Conservation (phyloP, 1,140 invertebrate species). For the Gryllus bimaculatus region DNA sequence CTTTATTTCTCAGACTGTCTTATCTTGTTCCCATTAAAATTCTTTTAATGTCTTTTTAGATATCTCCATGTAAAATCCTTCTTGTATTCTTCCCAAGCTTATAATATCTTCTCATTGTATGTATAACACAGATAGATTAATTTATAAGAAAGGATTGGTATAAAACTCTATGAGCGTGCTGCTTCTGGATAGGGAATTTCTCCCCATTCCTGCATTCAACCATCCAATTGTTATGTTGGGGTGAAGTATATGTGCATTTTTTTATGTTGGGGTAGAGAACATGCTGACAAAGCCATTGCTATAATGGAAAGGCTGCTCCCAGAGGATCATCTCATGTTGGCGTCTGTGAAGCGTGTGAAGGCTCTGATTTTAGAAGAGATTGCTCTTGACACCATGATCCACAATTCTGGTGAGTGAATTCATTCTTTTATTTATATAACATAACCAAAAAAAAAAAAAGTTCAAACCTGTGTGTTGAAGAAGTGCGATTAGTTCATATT, state of each 20-base stretch:
- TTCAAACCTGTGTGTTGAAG: no score
- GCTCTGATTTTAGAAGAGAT: slow-evolving; percentile 89
- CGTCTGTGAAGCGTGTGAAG: slow-evolving; percentile 82
- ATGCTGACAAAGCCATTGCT: slow-evolving; percentile 71
- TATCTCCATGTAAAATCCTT: no score
- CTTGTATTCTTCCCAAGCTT: no score
- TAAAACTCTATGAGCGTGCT: no score
- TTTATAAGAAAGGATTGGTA: no score
- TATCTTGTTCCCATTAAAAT: no score
- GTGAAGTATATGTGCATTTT: not conserved
- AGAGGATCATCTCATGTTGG: slow-evolving; percentile 69
- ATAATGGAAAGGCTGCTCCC: slow-evolving; percentile 72
- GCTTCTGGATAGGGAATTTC: not conserved
- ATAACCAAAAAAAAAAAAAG: no score
- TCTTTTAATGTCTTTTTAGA: no score
- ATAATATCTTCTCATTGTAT: no score
- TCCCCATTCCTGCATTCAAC: not conserved
- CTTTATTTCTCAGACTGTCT: no score
- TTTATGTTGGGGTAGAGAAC: slow-evolving; percentile 41
- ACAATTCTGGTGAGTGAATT: slow-evolving; percentile 9
- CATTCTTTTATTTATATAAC: not conserved
- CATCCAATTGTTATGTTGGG: not conserved
- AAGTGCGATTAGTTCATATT: no score
- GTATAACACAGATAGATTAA: no score
- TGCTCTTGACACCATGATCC: slow-evolving; percentile 58